A percentile compares a stretch with the other conserved stretches of the same genome.
Conservation (phyloP, 35 echinoderm and acorn worm species). For the Heliocidaris tuberculata region DNA sequence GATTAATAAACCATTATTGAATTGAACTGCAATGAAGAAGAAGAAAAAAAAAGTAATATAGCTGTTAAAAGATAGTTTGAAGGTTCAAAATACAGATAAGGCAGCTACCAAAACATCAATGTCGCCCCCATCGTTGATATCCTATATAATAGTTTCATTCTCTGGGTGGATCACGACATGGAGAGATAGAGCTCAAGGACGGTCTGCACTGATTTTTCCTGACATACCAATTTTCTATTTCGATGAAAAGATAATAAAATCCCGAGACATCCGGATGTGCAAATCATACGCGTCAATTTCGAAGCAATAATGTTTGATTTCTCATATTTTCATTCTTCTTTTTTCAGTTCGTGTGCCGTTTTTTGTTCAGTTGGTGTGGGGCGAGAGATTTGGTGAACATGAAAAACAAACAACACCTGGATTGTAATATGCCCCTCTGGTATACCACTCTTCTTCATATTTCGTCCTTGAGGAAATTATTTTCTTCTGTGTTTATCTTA, state of each 20-base stretch:
- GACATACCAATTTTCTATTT: conserved; percentile 5
- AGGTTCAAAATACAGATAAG: neutral
- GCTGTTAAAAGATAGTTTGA: neutral
- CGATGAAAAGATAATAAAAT: conserved; percentile 40
- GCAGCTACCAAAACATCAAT: neutral
- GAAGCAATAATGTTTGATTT: conserved; percentile 34
- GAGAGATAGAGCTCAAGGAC: conserved; percentile 7
- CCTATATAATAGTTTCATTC: neutral
- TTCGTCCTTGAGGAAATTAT: neutral
- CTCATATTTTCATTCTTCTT: neutral
- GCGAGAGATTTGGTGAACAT: neutral
- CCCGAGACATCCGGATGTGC: neutral
- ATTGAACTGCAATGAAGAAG: too few relatives aligned
- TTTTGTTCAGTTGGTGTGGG: neutral
- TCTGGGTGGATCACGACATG: neutral
- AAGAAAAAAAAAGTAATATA: too few relatives aligned
- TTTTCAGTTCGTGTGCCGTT: neutral
- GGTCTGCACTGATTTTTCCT: neutral
- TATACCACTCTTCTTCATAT: neutral
- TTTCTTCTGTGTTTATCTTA: neutral
- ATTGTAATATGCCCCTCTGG: neutral
- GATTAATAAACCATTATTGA: too few relatives aligned
- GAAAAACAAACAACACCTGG: conserved; percentile 4
- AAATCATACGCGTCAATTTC: conserved; percentile 2
- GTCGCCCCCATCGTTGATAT: conserved; percentile 29